phyloP scores from a whole-genome alignment of 2,888 invertebrate genomes.

The Epirrita christyi region DNA sequence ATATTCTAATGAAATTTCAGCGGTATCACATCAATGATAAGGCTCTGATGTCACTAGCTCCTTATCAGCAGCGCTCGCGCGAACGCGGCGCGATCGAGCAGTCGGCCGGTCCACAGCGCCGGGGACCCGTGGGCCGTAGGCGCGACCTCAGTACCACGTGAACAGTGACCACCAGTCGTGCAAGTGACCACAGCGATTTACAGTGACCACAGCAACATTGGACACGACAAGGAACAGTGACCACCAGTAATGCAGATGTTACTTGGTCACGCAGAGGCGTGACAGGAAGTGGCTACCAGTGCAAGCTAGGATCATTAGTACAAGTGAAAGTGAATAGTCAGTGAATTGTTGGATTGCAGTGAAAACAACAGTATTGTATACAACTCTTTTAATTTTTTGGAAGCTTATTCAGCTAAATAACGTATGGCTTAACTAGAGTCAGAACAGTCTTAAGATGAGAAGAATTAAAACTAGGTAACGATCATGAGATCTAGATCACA shows the following conservation, averaged over 20 bases:
- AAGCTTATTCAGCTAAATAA: conserved; percentile 64
- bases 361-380: conserved; percentile 61
- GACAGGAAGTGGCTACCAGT: conserved; percentile 1
- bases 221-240: not conserved
- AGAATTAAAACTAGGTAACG: conserved; percentile 74
- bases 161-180: not conserved
- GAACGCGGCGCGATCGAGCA: conserved; percentile 38
- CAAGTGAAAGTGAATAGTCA: conserved; percentile 43
- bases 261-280: not conserved
- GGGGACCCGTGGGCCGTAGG: conserved; percentile 32
- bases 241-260: not conserved
- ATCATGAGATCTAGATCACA: conserved; percentile 82
- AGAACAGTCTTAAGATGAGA: conserved; percentile 82
- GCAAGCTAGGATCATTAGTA: conserved; percentile 22
- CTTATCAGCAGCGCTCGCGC: conserved; percentile 44
- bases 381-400: conserved; percentile 68
- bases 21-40: conserved; percentile 38
- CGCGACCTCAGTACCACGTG: not conserved
- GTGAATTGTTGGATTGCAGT: conserved; percentile 38
- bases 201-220: not conserved
- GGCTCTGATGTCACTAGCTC: conserved; percentile 35
- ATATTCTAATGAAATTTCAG: conserved; percentile 3
- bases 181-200: not conserved
- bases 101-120: conserved; percentile 49
- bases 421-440: conserved; percentile 68